Evolutionary conservation across 2,113 vertebrate species (phyloP).

Genomic region (Malurus melanocephalus): DNA sequence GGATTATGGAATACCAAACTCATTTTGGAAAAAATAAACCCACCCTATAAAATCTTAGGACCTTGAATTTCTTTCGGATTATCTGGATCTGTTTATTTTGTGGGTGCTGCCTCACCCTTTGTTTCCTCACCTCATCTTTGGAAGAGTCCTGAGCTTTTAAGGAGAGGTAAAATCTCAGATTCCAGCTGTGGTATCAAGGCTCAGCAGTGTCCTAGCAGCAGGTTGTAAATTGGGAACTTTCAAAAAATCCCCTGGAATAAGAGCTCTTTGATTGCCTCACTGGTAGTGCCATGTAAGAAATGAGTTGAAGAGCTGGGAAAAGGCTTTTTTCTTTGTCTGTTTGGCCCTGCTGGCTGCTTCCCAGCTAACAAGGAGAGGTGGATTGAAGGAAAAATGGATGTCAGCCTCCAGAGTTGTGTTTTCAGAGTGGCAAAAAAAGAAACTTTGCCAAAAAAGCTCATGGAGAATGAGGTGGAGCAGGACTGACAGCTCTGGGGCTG

Average conservation of each 20-base stretch:
- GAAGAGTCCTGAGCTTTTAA: not conserved
- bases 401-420: not conserved
- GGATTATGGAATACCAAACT: not conserved
- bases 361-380: not conserved
- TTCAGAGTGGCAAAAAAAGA: not conserved
- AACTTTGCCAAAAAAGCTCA: not conserved
- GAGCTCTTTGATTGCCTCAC: not conserved
- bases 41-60: not conserved
- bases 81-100: not conserved
- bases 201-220: not conserved
- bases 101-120: not conserved
- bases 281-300: fast-evolving
- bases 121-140: not conserved
- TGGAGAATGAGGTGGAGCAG: not conserved
- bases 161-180: not conserved
- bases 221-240: not conserved
- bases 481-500: not conserved
- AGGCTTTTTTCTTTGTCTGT: not conserved
- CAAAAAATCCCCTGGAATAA: not conserved
- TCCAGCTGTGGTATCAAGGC: not conserved
- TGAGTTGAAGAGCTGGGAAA: not conserved
- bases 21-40: not conserved
- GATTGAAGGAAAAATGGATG: not conserved
- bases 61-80: not conserved
- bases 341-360: not conserved